A percentile compares a stretch with the other conserved stretches of the same genome.
phyloP scores from a whole-genome alignment of 2,888 invertebrate genomes.

The Amblyjoppa fuscipennis region DNA sequence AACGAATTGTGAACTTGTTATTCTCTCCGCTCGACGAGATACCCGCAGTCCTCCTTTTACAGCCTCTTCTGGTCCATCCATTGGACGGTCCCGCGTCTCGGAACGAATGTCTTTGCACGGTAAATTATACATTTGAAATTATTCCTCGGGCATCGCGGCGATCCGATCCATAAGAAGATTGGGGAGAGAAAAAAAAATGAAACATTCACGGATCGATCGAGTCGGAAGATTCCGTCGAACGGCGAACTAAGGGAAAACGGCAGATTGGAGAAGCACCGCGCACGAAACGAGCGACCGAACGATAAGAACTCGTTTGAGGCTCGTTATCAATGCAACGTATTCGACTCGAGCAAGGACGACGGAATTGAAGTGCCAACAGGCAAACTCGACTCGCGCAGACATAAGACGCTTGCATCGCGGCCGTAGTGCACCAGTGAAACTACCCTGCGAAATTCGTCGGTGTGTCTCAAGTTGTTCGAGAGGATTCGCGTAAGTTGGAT shows the following conservation, averaged over 20 bases:
- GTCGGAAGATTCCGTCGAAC: conserved; percentile 13
- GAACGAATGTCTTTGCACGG: conserved; percentile 1
- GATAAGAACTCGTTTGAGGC: conserved; percentile 41
- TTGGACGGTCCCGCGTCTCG: neutral
- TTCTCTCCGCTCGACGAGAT: conserved; percentile 2
- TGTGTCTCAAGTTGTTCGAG: too few relatives aligned
- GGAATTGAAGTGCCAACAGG: conserved; percentile 52
- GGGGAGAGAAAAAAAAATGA: conserved; percentile 16
- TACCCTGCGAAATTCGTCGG: too few relatives aligned
- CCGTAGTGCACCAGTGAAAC: too few relatives aligned
- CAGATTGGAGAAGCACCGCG: neutral
- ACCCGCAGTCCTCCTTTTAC: neutral
- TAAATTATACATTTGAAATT: conserved; percentile 8
- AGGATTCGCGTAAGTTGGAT: too few relatives aligned
- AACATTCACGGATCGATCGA: neutral
- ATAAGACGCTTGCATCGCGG: too few relatives aligned
- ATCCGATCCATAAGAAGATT: conserved; percentile 10
- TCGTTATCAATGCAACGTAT: conserved; percentile 55
- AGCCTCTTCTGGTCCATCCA: neutral
- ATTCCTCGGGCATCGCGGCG: conserved; percentile 21
- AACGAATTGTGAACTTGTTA: conserved; percentile 39
- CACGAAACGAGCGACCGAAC: conserved; percentile 21
- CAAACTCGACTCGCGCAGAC: neutral
- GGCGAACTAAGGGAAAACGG: neutral
- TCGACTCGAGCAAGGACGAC: conserved; percentile 21